A percentile compares a stretch with the other conserved stretches of the same genome.
Conservation (phyloP, 1,140 invertebrate genomes). For the Drosophila rufa region DNA sequence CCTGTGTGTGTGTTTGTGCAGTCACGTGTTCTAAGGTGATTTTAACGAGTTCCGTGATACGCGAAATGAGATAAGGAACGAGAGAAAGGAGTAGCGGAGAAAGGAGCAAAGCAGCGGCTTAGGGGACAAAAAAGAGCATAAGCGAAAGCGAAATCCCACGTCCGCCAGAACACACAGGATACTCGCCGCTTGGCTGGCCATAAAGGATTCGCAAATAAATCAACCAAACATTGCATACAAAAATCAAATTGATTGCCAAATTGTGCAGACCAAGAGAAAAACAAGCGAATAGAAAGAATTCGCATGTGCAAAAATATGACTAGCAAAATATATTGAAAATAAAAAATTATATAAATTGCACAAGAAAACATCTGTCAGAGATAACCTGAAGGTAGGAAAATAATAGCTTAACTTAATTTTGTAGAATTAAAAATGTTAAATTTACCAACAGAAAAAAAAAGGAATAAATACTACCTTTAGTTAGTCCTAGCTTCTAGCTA, state of each 20-base stretch:
- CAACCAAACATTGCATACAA: slow-evolving; percentile 59
- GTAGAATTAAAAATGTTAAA: too few species aligned
- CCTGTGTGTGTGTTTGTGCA: slow-evolving; percentile 48
- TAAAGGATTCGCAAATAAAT: slow-evolving; percentile 48
- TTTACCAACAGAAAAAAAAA: too few species aligned
- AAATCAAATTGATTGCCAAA: slow-evolving; percentile 54
- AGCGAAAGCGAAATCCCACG: slow-evolving; percentile 26
- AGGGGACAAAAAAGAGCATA: slow-evolving; percentile 21
- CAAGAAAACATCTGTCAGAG: not conserved
- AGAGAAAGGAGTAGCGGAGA: slow-evolving; percentile 13
- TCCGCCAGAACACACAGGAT: slow-evolving; percentile 40
- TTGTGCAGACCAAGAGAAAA: slow-evolving; percentile 32
- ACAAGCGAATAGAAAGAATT: slow-evolving; percentile 2
- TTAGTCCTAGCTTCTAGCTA: not conserved
- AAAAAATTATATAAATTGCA: slow-evolving; percentile 7
- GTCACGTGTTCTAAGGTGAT: slow-evolving; percentile 81
- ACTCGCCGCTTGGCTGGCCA: slow-evolving; percentile 9
- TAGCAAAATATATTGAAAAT: slow-evolving; percentile 14
- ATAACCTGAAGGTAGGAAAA: slow-evolving; percentile 23
- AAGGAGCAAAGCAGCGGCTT: slow-evolving; percentile 25
- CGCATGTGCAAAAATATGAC: slow-evolving; percentile 18
- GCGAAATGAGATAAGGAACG: slow-evolving; percentile 78
- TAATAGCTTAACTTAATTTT: not conserved
- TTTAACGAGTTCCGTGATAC: slow-evolving; percentile 82
- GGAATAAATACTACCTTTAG: too few species aligned